Percentiles rank a stretch among this genome's conserved stretches.
Evolutionary conservation across 2,113 vertebrate species (phyloP).

Genomic region (Orthonyx spaldingii): DNA sequence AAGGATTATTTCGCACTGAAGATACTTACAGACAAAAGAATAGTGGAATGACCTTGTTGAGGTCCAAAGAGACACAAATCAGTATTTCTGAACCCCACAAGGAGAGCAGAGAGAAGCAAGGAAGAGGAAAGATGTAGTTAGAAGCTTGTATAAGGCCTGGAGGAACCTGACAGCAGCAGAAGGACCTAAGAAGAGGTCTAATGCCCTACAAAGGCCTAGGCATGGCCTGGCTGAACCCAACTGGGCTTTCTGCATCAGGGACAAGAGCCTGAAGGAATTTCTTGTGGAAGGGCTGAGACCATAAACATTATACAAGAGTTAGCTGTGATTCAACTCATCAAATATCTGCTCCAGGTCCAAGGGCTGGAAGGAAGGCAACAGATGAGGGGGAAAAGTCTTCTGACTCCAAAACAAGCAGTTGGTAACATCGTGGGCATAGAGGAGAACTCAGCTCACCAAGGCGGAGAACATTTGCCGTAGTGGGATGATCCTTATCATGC

Average conservation of each 20-base stretch:
- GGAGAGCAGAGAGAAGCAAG: not conserved
- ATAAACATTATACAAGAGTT: not conserved
- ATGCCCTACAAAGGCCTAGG: too few species aligned
- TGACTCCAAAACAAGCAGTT: not conserved
- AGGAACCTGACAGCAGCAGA: too few species aligned
- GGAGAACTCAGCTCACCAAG: not conserved
- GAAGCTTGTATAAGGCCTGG: not conserved
- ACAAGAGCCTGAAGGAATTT: not conserved
- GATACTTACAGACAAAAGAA: not conserved
- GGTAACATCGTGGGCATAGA: not conserved
- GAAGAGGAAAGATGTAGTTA: not conserved
- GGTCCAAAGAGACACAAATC: fast-evolving
- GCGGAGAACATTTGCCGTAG: not conserved
- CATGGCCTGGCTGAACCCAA: too few species aligned
- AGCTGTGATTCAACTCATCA: not conserved
- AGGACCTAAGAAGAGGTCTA: too few species aligned
- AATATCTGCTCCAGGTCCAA: not conserved
- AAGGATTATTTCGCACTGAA: not conserved
- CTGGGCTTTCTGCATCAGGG: not conserved
- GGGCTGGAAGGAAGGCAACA: not conserved
- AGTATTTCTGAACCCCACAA: not conserved
- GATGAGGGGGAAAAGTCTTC: not conserved
- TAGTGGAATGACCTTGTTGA: not conserved
- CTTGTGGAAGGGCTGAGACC: not conserved
- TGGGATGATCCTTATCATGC: not conserved